These are phyloP conservation scores for Agrenia bidenticulata DNA, from an alignment of 2,888 invertebrate genomes.

Conservation along the genomic window DNA sequence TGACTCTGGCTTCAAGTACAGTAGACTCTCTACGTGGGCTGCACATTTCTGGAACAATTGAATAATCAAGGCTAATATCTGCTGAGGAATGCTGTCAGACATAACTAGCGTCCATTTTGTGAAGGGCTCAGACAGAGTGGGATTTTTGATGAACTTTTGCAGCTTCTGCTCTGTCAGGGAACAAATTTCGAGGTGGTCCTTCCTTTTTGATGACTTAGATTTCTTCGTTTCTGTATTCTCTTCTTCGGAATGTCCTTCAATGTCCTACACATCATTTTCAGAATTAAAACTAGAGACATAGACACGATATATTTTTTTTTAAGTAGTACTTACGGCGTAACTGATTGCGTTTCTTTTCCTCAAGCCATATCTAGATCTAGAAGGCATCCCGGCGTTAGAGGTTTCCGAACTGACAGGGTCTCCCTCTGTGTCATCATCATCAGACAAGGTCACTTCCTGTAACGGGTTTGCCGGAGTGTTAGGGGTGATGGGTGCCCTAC, in stretches of 20 bases:
- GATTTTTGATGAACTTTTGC: slow-evolving; percentile 8
- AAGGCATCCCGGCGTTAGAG: not conserved
- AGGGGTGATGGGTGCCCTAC: not conserved
- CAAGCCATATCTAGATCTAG: not conserved
- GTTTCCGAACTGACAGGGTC: no score
- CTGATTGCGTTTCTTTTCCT: not conserved
- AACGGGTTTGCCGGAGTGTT: not conserved
- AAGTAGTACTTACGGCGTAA: not conserved
- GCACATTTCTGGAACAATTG: slow-evolving; percentile 28
- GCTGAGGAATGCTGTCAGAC: no score
- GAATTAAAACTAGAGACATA: no score
- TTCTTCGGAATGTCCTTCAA: no score
- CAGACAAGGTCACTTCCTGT: slow-evolving; percentile 7
- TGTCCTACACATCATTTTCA: no score
- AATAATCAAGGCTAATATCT: not conserved
- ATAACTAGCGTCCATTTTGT: slow-evolving; percentile 9
- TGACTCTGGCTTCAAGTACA: slow-evolving; percentile 13
- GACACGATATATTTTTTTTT: no score
- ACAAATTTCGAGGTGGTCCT: slow-evolving; percentile 23
- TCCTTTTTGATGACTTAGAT: not conserved
- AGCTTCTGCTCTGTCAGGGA: slow-evolving; percentile 9
- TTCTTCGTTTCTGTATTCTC: no score
- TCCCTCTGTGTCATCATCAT: slow-evolving; percentile 11
- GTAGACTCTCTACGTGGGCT: slow-evolving; percentile 11
- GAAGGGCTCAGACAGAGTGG: slow-evolving; percentile 14